Conservation (phyloP, 1,140 invertebrate genomes). For the Paracyclopina nana region DNA sequence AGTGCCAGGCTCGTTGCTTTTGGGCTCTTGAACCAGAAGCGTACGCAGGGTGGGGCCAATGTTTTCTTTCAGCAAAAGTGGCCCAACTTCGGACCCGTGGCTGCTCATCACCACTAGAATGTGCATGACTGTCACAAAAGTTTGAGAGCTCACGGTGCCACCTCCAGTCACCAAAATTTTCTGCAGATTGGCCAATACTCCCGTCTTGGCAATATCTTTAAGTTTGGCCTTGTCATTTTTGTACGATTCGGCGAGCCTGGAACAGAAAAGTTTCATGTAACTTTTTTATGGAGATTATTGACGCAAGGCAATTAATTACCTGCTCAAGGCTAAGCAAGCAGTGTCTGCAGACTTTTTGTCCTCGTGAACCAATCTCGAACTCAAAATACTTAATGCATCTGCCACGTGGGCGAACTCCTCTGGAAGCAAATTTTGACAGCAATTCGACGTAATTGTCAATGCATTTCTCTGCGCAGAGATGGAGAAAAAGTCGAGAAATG, state of each 20-base stretch:
- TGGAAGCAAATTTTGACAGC: constrained; percentile 74
- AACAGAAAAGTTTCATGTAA: too few species aligned
- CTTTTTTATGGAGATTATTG: neutral
- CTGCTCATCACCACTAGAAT: constrained; percentile 89
- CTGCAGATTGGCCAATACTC: constrained; percentile 75
- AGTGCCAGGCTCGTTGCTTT: too few species aligned
- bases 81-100: constrained; percentile 75
- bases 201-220: constrained; percentile 83
- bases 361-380: constrained; percentile 46
- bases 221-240: constrained; percentile 71
- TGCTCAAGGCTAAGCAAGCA: constrained; percentile 73
- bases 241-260: constrained; percentile 88
- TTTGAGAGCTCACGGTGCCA: constrained; percentile 70
- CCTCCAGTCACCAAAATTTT: constrained; percentile 78
- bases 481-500: constrained; percentile 91
- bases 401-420: constrained; percentile 84
- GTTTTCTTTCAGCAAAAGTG: constrained; percentile 73
- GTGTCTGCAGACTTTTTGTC: constrained; percentile 96
- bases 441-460: constrained; percentile 83
- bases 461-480: constrained; percentile 87
- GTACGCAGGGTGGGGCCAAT: constrained; percentile 84
- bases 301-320: constrained; percentile 18
- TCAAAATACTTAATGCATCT: constrained; percentile 66
- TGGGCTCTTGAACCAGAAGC: constrained; percentile 65
- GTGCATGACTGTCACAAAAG: constrained; percentile 84